Percentiles rank a stretch among this genome's conserved stretches.
These are phyloP conservation scores for Drosophila quasianomalipes DNA, from an alignment of 2,888 invertebrate species.

Conservation along the genomic window DNA sequence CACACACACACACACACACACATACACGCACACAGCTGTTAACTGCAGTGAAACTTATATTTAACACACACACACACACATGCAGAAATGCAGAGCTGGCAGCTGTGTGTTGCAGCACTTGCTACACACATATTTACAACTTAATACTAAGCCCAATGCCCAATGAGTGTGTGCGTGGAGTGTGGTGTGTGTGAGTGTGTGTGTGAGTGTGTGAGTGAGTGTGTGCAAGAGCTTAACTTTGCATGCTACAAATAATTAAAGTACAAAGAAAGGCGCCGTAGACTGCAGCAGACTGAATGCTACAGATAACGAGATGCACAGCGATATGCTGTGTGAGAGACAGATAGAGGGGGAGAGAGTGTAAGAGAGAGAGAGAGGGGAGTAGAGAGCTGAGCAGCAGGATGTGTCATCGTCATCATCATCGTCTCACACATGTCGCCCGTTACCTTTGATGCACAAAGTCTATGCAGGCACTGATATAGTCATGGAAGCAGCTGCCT, in stretches of 20 bases:
- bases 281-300: conserved; percentile 15
- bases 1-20: neutral
- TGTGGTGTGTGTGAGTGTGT: conserved; percentile 23
- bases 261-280: conserved; percentile 65
- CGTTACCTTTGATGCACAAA: conserved; percentile 57
- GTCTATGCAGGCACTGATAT: neutral
- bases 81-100: conserved; percentile 33
- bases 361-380: neutral
- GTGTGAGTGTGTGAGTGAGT: conserved; percentile 25
- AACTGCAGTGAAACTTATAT: conserved; percentile 9
- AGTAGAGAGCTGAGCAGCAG: conserved; percentile 56
- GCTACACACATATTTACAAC: conserved; percentile 71
- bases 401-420: conserved; percentile 49
- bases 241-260: conserved; percentile 77
- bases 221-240: conserved; percentile 63
- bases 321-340: neutral
- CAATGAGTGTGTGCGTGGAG: conserved; percentile 40
- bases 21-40: conserved; percentile 24
- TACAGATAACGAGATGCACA: neutral
- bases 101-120: conserved; percentile 48
- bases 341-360: neutral
- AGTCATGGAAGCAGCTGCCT: conserved; percentile 42
- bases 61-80: conserved; percentile 52
- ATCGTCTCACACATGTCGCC: conserved; percentile 56
- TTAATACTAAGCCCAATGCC: conserved; percentile 66